Evolutionary conservation across 1,140 invertebrate species (phyloP).

Genomic region (Drosophila baimaii): DNA sequence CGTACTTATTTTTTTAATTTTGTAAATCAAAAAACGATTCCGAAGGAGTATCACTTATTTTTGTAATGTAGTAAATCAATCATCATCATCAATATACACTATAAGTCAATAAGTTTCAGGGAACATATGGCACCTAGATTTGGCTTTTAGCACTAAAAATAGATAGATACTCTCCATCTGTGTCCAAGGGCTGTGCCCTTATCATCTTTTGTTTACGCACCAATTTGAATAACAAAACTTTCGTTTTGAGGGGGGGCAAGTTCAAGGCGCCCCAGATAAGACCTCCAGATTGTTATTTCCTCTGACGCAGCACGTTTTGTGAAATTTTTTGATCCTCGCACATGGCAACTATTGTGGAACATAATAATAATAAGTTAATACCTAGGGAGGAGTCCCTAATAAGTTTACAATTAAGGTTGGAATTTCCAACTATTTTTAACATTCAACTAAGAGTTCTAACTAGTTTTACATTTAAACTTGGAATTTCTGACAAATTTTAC

Average conservation of each 20-base stretch:
- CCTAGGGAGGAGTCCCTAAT: background rate
- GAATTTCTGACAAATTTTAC: background rate
- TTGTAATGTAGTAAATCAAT: too few relatives aligned
- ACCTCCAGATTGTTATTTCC: conserved; percentile 41
- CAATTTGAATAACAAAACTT: conserved; percentile 54
- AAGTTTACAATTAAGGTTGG: background rate
- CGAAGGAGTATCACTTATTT: too few relatives aligned
- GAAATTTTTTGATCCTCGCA: conserved; percentile 20
- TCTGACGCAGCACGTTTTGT: conserved; percentile 45
- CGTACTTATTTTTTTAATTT: too few relatives aligned
- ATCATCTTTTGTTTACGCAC: conserved; percentile 49
- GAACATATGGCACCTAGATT: background rate
- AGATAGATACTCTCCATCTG: conserved; percentile 2
- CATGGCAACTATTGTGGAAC: conserved; percentile 34
- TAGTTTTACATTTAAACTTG: background rate
- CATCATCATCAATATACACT: too few relatives aligned
- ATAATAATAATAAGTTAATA: too few relatives aligned
- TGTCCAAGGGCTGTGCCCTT: conserved; percentile 16
- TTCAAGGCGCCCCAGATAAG: conserved; percentile 60
- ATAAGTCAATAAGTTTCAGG: too few relatives aligned
- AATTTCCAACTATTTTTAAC: background rate
- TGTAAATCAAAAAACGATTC: too few relatives aligned
- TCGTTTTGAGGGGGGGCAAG: conserved; percentile 39
- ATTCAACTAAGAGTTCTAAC: background rate
- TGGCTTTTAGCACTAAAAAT: background rate